These are phyloP conservation scores for Heliothis peltigera DNA, from an alignment of 2,888 invertebrate genomes.

Conservation along the genomic window DNA sequence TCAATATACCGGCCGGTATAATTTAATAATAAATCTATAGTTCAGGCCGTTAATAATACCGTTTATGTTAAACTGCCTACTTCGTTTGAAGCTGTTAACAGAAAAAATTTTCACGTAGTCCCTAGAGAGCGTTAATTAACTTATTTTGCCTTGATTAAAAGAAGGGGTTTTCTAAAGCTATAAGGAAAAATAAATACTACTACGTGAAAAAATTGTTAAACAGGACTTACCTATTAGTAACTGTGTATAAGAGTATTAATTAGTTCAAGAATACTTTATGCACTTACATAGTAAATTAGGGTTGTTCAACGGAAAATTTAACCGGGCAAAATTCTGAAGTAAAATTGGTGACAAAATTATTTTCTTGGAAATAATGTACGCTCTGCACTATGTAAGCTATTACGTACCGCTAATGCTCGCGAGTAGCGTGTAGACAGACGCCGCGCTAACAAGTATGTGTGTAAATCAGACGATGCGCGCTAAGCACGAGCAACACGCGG, in stretches of 20 bases:
- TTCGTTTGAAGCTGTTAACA: conserved; percentile 57
- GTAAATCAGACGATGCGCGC: conserved; percentile 32
- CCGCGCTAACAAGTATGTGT: conserved; percentile 49
- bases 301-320: conserved; percentile 25
- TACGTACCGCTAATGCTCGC: conserved; percentile 40
- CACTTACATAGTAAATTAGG: conserved; percentile 29
- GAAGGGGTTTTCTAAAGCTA: conserved; percentile 49
- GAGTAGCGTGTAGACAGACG: conserved; percentile 22
- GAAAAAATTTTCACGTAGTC: conserved; percentile 63
- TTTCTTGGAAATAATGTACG: conserved; percentile 35
- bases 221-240: conserved; percentile 9
- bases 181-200: conserved; percentile 54
- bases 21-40: conserved; percentile 30
- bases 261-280: conserved; percentile 27
- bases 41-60: conserved; percentile 49
- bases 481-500: conserved; percentile 17
- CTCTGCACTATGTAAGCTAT: conserved; percentile 29
- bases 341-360: conserved; percentile 33
- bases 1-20: conserved; percentile 25
- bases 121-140: conserved; percentile 60
- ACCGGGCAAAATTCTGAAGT: conserved; percentile 26
- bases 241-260: conserved; percentile 25
- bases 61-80: conserved; percentile 52
- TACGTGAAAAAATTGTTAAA: conserved; percentile 38
- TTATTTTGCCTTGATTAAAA: conserved; percentile 61